Conservation (phyloP, 92 coral and sea anemone genomes). For the Phenganax stokvisi region DNA sequence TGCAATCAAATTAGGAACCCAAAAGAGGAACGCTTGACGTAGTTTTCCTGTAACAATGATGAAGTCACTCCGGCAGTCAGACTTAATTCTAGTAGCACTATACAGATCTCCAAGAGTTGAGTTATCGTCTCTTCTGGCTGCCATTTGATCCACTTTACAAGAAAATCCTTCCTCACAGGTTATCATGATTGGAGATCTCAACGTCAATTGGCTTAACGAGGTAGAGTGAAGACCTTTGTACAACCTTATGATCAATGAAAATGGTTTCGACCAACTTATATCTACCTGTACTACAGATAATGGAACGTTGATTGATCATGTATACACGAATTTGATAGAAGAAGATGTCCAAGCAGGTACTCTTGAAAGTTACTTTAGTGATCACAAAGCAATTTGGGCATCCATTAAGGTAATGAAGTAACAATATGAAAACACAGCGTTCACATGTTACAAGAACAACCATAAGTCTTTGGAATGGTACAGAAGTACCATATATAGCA, state of each 20-base stretch:
- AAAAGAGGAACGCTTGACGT: too few species aligned
- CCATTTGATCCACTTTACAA: constrained; percentile 8
- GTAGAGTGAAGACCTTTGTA: constrained; percentile 40
- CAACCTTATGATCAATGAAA: constrained; percentile 9
- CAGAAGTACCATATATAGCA: too few species aligned
- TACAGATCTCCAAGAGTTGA: constrained; percentile 61
- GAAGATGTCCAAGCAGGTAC: constrained; percentile 35
- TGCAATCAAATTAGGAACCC: too few species aligned
- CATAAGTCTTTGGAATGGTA: too few species aligned
- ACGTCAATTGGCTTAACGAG: constrained; percentile 56
- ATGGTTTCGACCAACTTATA: neutral
- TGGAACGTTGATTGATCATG: constrained; percentile 27
- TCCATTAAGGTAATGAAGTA: too few species aligned
- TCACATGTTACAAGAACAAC: too few species aligned
- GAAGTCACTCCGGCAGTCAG: constrained; percentile 51
- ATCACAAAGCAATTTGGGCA: constrained; percentile 40
- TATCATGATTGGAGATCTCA: constrained; percentile 47
- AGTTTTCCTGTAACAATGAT: constrained; percentile 16
- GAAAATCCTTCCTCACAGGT: constrained; percentile 31
- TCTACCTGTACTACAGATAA: constrained; percentile 22
- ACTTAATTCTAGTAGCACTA: constrained; percentile 31
- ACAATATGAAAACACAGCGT: too few species aligned
- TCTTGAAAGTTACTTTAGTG: constrained; percentile 41
- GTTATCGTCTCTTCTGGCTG: constrained; percentile 29
- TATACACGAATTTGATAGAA: constrained; percentile 40